These are phyloP conservation scores for Malurus splendens DNA, from an alignment of 2,797 vertebrate species.

Conservation along the genomic window DNA sequence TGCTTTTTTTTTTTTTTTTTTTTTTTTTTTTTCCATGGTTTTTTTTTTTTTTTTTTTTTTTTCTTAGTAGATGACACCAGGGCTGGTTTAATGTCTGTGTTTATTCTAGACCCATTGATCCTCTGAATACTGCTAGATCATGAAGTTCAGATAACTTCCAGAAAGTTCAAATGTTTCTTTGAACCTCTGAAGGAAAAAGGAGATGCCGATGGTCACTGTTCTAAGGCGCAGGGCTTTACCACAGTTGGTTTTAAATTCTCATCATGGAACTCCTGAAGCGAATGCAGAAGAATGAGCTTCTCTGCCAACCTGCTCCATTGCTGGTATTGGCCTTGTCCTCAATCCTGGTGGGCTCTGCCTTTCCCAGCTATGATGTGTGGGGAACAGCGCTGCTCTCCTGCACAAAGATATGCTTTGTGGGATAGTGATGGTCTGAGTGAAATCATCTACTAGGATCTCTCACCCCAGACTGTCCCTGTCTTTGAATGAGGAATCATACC, in stretches of 20 bases:
- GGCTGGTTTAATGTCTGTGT: neutral
- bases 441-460: neutral
- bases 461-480: neutral
- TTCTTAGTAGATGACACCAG: too few relatives aligned
- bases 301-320: neutral
- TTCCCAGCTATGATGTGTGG: accelerated
- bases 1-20: too few relatives aligned
- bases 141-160: neutral
- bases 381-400: neutral
- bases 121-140: neutral
- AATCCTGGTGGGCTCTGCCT: neutral
- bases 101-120: neutral
- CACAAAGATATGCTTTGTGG: neutral
- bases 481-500: neutral
- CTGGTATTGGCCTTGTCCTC: neutral
- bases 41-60: neutral
- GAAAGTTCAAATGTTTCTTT: neutral
- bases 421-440: neutral
- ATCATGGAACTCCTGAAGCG: neutral
- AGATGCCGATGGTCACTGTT: neutral
- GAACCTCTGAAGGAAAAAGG: neutral
- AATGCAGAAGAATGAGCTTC: neutral
- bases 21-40: too few relatives aligned
- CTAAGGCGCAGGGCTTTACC: neutral
- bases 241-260: neutral